Evolutionary conservation across 2,113 vertebrate genomes (phyloP).

Genomic region (Xenotilapia leptura): DNA sequence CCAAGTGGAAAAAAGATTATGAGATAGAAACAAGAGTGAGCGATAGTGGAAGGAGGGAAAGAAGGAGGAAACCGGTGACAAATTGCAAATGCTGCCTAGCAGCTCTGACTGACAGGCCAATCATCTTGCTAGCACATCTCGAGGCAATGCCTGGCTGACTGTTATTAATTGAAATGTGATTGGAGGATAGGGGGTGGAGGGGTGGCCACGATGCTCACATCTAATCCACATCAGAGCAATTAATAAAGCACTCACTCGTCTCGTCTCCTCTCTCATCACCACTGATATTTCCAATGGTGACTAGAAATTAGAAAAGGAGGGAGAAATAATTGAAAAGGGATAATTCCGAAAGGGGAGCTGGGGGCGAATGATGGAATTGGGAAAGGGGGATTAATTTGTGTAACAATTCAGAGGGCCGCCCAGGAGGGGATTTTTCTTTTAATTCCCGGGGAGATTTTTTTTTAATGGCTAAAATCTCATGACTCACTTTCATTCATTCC

Average conservation of each 20-base stretch:
- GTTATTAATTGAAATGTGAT: conserved; percentile 74
- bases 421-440: conserved; percentile 6
- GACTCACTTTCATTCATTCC: conserved; percentile 21
- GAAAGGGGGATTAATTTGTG: conserved; percentile 57
- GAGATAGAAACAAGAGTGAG: conserved; percentile 27
- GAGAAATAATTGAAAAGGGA: conserved; percentile 63
- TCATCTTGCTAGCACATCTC: conserved; percentile 65
- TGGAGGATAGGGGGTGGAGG: conserved; percentile 44
- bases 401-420: conserved; percentile 42
- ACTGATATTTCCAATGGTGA: conserved; percentile 55
- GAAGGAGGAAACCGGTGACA: conserved; percentile 30
- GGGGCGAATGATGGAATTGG: conserved; percentile 46
- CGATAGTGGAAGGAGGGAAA: not conserved
- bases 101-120: conserved; percentile 69
- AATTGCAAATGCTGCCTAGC: conserved; percentile 42
- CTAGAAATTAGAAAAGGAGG: conserved; percentile 53
- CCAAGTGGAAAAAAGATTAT: not conserved
- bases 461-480: conserved; percentile 29
- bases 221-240: conserved; percentile 73
- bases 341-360: conserved; percentile 44
- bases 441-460: conserved; percentile 31
- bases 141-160: conserved; percentile 62
- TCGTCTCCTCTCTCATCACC: conserved; percentile 27
- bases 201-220: conserved; percentile 42
- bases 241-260: conserved; percentile 59